Base-by-base conservation (phyloP, 2,797 vertebrate species). In the Vultur gryphus region DNA sequence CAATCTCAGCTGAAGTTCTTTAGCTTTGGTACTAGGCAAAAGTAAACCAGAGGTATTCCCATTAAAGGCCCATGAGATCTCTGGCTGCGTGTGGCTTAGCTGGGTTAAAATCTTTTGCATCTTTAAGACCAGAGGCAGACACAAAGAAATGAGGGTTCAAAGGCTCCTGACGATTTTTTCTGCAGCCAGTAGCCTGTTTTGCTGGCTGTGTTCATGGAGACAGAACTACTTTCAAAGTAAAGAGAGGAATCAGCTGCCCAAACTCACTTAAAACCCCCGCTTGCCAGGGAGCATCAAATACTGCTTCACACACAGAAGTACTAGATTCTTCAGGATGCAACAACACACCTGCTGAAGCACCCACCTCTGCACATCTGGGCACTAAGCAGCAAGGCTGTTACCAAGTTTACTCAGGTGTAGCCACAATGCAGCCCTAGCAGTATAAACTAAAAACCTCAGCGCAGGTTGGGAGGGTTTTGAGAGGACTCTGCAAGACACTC, bases 371-470 rank as follows among this genome's bases (percentile, higher is more conserved):
- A 8, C 25, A 6, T 0, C 31, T 2, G 37, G 41, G 51, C 25
- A 4, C 57, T 5, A 9, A 26, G 61, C 4, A 2, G 46, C 52
- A 24, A 18, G 33, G 72, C 72, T 16, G 12, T 4, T 16, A 29
- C 0, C 25, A 7, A 4, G n/a, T 14, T 19, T 6, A 13, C 73
- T 9, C 2, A 0, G 29, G 9, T 6, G 3, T 2, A n/a, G 44
- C 51, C 28, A 4, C 2, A 28, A 12, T 0, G 1, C 62, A 76
- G 70, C 70, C 46, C 69, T 3, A 20, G 48, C 23, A n/a, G 54
- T 0, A 13, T 1, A 29, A 43, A 37, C 7, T 5, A 31, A 25
- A n/a, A 26, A 6, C 21, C 35, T 16, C 9, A 1, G 54, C 2
- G 20, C 33, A 18, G 35, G 23, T 2, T 4, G 4, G n/a, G 29